phyloP scores from a whole-genome alignment of 1,140 invertebrate species.

The Elymnias hypermnestra region DNA sequence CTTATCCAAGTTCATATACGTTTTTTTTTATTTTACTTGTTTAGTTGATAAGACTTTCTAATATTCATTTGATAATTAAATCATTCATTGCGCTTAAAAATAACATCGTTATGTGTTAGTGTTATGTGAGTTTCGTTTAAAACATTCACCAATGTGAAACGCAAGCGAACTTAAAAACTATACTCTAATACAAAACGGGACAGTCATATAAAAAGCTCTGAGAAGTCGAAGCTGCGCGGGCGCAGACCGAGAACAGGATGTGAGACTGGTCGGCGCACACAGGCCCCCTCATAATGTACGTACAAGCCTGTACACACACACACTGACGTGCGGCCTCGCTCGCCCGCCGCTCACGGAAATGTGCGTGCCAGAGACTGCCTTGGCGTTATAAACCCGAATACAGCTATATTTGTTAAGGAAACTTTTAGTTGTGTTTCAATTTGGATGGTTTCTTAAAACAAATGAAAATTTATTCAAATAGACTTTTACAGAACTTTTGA shows the following conservation, averaged over 20 bases:
- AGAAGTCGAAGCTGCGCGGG: slow-evolving; percentile 54
- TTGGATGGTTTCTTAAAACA: no score
- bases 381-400: slow-evolving; percentile 36
- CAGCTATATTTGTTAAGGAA: slow-evolving; percentile 20
- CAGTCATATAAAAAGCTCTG: slow-evolving; percentile 70
- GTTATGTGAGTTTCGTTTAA: no score
- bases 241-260: slow-evolving; percentile 70
- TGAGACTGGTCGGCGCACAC: slow-evolving; percentile 68
- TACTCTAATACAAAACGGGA: slow-evolving; percentile 30
- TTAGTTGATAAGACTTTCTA: no score
- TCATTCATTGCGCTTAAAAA: no score
- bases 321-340: slow-evolving; percentile 42
- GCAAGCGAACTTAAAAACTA: slow-evolving; percentile 19
- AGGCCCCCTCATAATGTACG: slow-evolving; percentile 21
- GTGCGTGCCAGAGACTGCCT: slow-evolving; percentile 54
- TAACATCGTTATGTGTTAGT: no score
- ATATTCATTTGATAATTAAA: no score
- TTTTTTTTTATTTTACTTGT: no score
- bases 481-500: no score
- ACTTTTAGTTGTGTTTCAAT: no score
- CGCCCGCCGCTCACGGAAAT: slow-evolving; percentile 67
- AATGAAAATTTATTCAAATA: no score
- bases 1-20: no score
- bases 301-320: slow-evolving; percentile 25
- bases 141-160: slow-evolving; percentile 13